Evolutionary conservation across 1,140 invertebrate genomes (phyloP).

Genomic region (Pseudoatta argentina): DNA sequence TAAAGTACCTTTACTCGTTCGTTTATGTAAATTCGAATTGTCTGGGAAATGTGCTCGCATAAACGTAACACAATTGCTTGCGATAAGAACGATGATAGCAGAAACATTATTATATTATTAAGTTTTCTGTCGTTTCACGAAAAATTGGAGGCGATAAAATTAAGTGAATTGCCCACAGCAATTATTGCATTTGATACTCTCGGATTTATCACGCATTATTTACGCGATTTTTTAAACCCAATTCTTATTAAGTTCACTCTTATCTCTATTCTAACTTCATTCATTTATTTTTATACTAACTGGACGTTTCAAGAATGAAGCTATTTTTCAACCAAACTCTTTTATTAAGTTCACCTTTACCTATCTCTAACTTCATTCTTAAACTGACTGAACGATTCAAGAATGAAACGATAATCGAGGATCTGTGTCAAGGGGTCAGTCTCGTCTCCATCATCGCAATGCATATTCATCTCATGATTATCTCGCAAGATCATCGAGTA

Average conservation of each 20-base stretch:
- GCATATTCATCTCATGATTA: constrained; percentile 54
- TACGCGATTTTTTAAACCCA: not conserved
- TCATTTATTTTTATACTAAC: not conserved
- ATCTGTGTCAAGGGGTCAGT: constrained; percentile 49
- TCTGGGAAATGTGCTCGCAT: constrained; percentile 36
- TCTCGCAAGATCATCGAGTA: constrained; percentile 22
- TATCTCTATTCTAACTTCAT: not conserved
- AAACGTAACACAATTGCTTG: constrained; percentile 41
- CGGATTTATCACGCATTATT: not conserved
- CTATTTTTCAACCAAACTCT: not conserved
- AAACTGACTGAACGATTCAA: constrained; percentile 13
- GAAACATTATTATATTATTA: constrained; percentile 39
- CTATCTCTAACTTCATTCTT: not conserved
- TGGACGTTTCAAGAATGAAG: constrained; percentile 21
- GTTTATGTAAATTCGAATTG: constrained; percentile 48
- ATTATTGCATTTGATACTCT: not conserved
- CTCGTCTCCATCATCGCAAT: constrained; percentile 29
- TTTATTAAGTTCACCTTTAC: not conserved
- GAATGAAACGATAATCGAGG: constrained; percentile 22
- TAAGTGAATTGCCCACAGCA: not conserved
- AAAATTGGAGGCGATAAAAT: constrained; percentile 5
- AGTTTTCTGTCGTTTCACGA: constrained; percentile 7
- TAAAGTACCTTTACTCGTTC: constrained; percentile 4
- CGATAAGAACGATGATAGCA: constrained; percentile 49
- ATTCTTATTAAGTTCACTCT: not conserved